Percentiles rank a stretch among this genome's conserved stretches.
These are phyloP conservation scores for Rhagologus leucostigma DNA, from an alignment of 2,113 vertebrate species.

Conservation along the genomic window DNA sequence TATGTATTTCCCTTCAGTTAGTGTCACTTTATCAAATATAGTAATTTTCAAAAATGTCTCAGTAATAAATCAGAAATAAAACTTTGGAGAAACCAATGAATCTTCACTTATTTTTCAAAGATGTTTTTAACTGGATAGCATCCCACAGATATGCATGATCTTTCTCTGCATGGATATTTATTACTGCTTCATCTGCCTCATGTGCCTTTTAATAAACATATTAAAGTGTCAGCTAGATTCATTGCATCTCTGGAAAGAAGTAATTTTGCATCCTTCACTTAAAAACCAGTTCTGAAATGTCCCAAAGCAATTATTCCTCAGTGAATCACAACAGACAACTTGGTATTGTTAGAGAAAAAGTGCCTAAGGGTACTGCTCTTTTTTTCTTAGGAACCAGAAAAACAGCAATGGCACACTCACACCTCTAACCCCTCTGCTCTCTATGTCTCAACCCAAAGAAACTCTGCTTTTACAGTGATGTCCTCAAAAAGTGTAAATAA, in stretches of 20 bases:
- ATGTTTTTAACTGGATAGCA: constrained; percentile 12
- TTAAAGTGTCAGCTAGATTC: constrained; percentile 33
- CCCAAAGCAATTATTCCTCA: constrained; percentile 28
- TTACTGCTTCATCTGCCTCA: constrained; percentile 50
- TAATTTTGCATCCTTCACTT: constrained; percentile 26
- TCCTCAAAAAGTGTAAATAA: background rate
- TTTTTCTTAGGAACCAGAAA: background rate
- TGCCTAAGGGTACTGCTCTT: background rate
- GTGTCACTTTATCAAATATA: constrained; percentile 37
- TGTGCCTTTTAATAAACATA: constrained; percentile 41
- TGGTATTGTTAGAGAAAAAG: background rate
- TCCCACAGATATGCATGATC: constrained; percentile 8
- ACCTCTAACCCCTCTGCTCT: background rate
- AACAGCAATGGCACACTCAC: background rate
- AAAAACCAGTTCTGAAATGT: constrained; percentile 18
- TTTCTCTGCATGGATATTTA: constrained; percentile 13
- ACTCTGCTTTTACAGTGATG: background rate
- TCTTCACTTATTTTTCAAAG: constrained; percentile 43
- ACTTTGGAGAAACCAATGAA: constrained; percentile 18
- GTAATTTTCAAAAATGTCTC: constrained; percentile 51
- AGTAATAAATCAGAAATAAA: constrained; percentile 57
- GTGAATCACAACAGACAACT: background rate
- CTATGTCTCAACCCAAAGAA: background rate
- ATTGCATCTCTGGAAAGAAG: background rate
- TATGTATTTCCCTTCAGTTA: constrained; percentile 48